phyloP scores from a whole-genome alignment of 1,140 invertebrate genomes.

The Sarcophaga peregrina region DNA sequence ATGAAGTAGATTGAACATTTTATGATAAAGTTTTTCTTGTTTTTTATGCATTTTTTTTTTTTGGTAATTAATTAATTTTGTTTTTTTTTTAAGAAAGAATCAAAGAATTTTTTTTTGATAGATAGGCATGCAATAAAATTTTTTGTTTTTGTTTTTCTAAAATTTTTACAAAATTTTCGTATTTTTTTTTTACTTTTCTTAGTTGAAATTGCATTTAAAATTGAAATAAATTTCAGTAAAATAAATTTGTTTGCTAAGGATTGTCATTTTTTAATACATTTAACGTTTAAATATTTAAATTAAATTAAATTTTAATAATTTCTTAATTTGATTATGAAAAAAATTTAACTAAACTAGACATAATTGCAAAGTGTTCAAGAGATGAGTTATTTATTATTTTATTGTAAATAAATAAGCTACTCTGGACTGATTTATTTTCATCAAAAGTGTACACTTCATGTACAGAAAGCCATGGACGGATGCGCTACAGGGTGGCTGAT shows the following conservation, averaged over 20 bases:
- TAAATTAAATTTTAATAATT: background rate
- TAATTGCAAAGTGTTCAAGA: too few species aligned
- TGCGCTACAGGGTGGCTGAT: too few species aligned
- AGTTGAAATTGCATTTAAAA: background rate
- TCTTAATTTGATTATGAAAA: too few species aligned
- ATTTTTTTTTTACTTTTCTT: background rate
- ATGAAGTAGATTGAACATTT: conserved; percentile 27
- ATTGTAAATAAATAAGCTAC: too few species aligned
- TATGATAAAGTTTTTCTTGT: conserved; percentile 23
- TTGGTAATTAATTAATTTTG: background rate
- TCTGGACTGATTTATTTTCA: too few species aligned
- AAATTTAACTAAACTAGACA: too few species aligned
- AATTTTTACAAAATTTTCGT: background rate
- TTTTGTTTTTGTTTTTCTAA: background rate
- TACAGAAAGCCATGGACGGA: too few species aligned
- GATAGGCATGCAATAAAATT: conserved; percentile 22
- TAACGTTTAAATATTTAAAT: background rate
- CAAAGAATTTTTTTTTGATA: background rate
- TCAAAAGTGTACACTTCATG: too few species aligned
- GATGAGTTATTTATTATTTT: too few species aligned
- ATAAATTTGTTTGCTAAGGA: background rate
- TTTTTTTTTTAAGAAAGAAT: background rate
- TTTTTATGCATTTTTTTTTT: background rate
- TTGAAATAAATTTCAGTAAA: background rate
- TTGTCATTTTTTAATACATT: conserved; percentile 18